These are phyloP conservation scores for Ornithorhynchus anatinus DNA, from an alignment of 2,113 vertebrate species.

Conservation along the genomic window DNA sequence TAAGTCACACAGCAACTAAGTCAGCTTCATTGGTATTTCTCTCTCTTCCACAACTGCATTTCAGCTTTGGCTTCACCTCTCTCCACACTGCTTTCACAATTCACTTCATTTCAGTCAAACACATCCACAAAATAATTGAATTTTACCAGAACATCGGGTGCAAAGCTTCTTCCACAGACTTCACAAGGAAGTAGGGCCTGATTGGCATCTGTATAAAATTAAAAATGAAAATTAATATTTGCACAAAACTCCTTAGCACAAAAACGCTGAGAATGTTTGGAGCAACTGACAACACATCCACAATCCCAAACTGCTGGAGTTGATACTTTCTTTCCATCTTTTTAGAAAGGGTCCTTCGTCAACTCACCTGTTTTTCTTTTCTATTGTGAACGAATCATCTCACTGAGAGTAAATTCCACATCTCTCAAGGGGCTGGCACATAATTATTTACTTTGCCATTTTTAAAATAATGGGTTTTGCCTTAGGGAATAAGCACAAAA, in stretches of 20 bases:
- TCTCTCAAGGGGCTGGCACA: background rate
- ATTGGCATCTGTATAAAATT: slow-evolving; percentile 56
- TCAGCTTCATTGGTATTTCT: background rate
- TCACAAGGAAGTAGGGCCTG: slow-evolving; percentile 57
- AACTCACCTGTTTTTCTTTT: background rate
- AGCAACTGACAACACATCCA: background rate
- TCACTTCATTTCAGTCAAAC: slow-evolving; percentile 49
- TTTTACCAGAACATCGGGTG: slow-evolving; percentile 66
- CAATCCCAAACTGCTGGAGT: background rate
- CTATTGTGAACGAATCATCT: background rate
- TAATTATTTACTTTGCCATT: too few relatives aligned
- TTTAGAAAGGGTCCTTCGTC: background rate
- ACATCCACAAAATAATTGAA: slow-evolving; percentile 42
- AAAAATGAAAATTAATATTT: slow-evolving; percentile 41
- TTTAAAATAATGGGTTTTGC: too few relatives aligned
- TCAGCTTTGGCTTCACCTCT: slow-evolving; percentile 17
- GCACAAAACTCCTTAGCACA: background rate
- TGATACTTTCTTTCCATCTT: background rate
- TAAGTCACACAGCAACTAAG: slow-evolving; percentile 11
- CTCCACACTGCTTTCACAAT: slow-evolving; percentile 36
- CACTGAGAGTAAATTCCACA: background rate
- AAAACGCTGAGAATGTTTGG: background rate
- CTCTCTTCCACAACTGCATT: slow-evolving; percentile 37
- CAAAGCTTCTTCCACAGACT: slow-evolving; percentile 65
- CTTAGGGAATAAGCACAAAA: too few relatives aligned